Base-by-base conservation (phyloP, 2,888 invertebrate species). In the Galerucella calmariensis region DNA sequence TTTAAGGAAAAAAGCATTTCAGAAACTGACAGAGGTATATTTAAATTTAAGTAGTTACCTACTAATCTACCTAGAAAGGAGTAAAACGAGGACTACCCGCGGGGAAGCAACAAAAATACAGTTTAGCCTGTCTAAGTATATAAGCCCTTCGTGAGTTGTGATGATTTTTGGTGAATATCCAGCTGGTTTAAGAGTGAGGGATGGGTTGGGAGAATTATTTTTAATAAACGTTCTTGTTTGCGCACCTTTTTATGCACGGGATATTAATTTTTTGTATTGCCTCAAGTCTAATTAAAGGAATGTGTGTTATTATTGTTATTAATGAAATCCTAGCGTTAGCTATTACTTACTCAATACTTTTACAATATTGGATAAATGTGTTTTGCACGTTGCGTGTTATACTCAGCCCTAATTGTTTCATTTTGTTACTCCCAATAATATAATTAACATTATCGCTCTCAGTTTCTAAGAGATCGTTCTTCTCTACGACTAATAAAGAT, bases 41-140 rank as follows among this genome's bases (percentile, higher is more conserved):
- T 62, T 41, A 62, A 56, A 16, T 2, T 56, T 56, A 0, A 56
- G 16, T 56, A 62, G n/a, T 35, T 41, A 62, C 62, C 35, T 62
- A 62, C 27, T 62, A 62, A 62, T 62, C 62, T 62, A 62, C 41
- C 35, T 62, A 62, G 62, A 35, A 62, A 62, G 12, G 61, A 35
- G 35, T 62, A 62, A 62, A 48, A 16, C 35, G 27, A 12, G 14
- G 61, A 41, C 14, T 62, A 62, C 61, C 61, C 14, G 61, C 27
- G 3, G 61, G 12, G 61, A 61, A 27, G n/a, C 12, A 61, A 61
- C 61, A 61, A 61, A 61, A 61, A 61, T 61, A 61, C 24, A 14
- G 61, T 27, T 61, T 8, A 61, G n/a, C 35, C 27, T 61, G 27
- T 11, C 58, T 24, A 58, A 58, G 58, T 58, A 58, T 35, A 35